Evolutionary conservation across 2,797 vertebrate genomes (phyloP).

Genomic region (Menidia menidia): DNA sequence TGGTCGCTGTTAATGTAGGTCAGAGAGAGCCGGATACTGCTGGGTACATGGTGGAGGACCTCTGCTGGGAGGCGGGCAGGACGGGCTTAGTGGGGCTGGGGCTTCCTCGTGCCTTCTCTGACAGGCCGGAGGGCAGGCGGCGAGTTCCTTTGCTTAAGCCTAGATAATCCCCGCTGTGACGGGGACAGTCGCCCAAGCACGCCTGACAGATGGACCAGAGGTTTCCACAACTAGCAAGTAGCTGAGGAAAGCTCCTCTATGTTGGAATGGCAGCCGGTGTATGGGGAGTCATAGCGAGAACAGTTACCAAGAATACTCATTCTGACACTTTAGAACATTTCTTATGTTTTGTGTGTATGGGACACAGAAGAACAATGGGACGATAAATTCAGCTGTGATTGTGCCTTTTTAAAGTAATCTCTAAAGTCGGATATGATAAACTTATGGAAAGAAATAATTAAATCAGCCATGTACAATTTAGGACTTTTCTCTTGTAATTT

Average conservation of each 20-base stretch:
- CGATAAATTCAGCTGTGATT: neutral
- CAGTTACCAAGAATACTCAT: neutral
- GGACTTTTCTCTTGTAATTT: neutral
- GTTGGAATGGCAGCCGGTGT: conserved; percentile 1
- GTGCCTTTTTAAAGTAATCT: neutral
- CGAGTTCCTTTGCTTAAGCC: conserved; percentile 72
- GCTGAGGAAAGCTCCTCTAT: conserved; percentile 32
- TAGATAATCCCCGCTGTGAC: conserved; percentile 67
- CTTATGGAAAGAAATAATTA: neutral
- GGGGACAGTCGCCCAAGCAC: conserved; percentile 48
- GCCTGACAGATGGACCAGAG: conserved; percentile 73
- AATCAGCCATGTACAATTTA: neutral
- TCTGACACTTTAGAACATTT: neutral
- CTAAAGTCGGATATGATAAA: neutral
- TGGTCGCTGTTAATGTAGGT: conserved; percentile 57
- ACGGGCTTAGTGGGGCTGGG: conserved; percentile 44
- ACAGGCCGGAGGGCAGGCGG: conserved; percentile 49
- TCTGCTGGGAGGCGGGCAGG: conserved; percentile 39
- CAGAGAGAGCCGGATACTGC: conserved; percentile 42
- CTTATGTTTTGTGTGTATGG: neutral
- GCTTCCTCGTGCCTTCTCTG: conserved; percentile 55
- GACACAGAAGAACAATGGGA: neutral
- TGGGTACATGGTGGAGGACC: conserved; percentile 39
- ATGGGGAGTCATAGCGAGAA: neutral
- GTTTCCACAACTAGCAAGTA: conserved; percentile 55